A percentile compares a stretch with the other conserved stretches of the same genome.
Evolutionary conservation across 2,797 vertebrate genomes (phyloP).

Genomic region (Gymnopithys bicolor): DNA sequence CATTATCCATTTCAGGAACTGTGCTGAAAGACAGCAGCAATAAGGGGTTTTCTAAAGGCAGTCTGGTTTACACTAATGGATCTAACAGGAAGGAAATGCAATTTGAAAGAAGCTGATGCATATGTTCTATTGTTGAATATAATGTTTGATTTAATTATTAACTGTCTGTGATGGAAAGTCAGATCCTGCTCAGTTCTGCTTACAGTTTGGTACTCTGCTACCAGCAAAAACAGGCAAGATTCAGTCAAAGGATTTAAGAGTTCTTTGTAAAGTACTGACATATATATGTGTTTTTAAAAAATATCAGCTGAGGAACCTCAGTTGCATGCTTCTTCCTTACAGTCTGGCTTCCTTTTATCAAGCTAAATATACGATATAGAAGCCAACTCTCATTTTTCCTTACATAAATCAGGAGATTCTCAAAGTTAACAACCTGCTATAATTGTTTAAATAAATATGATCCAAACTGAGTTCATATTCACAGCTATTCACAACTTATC

Average conservation of each 20-base stretch:
- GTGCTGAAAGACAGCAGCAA: conserved; percentile 87
- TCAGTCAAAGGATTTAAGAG: conserved; percentile 47
- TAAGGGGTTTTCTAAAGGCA: conserved; percentile 90
- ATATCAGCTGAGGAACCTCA: conserved; percentile 50
- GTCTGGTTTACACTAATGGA: conserved; percentile 91
- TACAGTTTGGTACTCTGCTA: conserved; percentile 72
- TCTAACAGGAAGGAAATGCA: conserved; percentile 94
- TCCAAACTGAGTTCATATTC: neutral
- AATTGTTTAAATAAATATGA: conserved; percentile 34
- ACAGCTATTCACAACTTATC: neutral
- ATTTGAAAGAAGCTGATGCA: conserved; percentile 95
- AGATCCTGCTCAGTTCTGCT: conserved; percentile 77
- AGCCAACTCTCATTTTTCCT: neutral
- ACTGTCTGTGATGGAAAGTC: conserved; percentile 89
- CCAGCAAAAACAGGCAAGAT: conserved; percentile 72
- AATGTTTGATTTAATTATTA: conserved; percentile 97
- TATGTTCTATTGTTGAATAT: conserved; percentile 90
- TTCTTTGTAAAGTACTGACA: conserved; percentile 52
- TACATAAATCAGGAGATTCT: neutral
- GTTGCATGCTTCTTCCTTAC: conserved; percentile 1
- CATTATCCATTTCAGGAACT: conserved; percentile 89
- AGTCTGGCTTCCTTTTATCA: conserved; percentile 41
- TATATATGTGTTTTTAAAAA: conserved; percentile 55
- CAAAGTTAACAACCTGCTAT: neutral
- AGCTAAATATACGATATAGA: conserved; percentile 15